A percentile compares a stretch with the other conserved stretches of the same genome.
Conservation (phyloP, 2,113 vertebrate species). For the Zosterops lateralis region DNA sequence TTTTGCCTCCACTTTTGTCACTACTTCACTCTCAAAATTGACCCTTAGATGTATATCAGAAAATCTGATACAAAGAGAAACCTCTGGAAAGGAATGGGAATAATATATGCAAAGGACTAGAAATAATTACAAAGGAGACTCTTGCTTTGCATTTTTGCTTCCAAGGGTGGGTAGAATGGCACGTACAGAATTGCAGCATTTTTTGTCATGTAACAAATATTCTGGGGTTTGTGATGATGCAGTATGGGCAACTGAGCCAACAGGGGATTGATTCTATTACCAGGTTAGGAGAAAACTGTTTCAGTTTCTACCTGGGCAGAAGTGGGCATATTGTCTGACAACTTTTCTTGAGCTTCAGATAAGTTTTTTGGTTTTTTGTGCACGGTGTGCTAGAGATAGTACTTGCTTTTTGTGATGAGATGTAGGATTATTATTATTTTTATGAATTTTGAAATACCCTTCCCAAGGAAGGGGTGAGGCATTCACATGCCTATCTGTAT, state of each 20-base stretch:
- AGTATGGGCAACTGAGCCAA: neutral
- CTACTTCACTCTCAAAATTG: neutral
- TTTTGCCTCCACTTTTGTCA: neutral
- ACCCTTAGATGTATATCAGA: neutral
- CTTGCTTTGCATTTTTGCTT: neutral
- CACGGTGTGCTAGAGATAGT: neutral
- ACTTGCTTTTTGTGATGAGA: neutral
- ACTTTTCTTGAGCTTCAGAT: neutral
- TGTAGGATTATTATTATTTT: neutral
- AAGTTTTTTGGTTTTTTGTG: neutral
- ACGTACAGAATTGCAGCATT: neutral
- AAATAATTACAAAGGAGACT: neutral
- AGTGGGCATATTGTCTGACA: neutral
- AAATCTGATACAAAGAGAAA: neutral
- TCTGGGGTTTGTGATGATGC: constrained; percentile 12
- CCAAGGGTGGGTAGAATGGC: neutral
- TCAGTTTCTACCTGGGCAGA: neutral
- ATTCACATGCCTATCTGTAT: neutral
- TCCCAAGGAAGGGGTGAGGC: neutral
- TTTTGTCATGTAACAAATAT: constrained; percentile 22
- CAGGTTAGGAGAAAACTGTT: neutral
- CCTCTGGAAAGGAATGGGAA: neutral
- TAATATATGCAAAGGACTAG: neutral
- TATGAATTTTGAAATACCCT: neutral
- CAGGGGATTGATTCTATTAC: neutral